phyloP scores from a whole-genome alignment of 2,888 invertebrate genomes.

The Arrhopalites spinosus region DNA sequence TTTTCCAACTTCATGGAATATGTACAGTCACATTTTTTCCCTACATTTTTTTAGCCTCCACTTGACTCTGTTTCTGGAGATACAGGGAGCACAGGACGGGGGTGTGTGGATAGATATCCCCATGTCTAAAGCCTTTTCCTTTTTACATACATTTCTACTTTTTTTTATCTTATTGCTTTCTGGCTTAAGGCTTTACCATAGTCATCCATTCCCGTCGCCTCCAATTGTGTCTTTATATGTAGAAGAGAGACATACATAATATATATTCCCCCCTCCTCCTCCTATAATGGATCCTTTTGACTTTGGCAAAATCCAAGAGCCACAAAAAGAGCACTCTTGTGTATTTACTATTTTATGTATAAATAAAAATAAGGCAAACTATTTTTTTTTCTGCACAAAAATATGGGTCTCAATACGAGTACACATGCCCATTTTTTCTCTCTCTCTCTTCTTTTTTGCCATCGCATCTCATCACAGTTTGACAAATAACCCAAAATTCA shows the following conservation, averaged over 20 bases:
- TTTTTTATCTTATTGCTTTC: constrained; percentile 14
- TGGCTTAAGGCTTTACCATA: constrained; percentile 4
- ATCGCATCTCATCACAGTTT: not conserved
- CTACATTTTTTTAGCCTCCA: not conserved
- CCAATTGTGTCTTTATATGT: not conserved
- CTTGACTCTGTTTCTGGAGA: not conserved
- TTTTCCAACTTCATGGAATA: not conserved
- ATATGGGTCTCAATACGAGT: not conserved
- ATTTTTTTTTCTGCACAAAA: no score
- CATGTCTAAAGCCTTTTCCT: not conserved
- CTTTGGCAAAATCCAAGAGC: no score
- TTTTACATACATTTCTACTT: not conserved
- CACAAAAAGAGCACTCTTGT: no score
- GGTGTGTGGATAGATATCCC: no score
- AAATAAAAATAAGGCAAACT: no score
- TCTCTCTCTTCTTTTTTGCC: not conserved
- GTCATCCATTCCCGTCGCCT: not conserved
- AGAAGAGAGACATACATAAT: no score
- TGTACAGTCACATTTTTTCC: not conserved
- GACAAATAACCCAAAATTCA: not conserved
- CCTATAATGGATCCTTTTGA: no score
- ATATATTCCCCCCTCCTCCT: not conserved
- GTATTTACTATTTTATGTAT: no score
- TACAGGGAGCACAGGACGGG: no score
- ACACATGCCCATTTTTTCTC: not conserved